Evolutionary conservation across 2,797 vertebrate species (phyloP).

Genomic region (Falco concolor): DNA sequence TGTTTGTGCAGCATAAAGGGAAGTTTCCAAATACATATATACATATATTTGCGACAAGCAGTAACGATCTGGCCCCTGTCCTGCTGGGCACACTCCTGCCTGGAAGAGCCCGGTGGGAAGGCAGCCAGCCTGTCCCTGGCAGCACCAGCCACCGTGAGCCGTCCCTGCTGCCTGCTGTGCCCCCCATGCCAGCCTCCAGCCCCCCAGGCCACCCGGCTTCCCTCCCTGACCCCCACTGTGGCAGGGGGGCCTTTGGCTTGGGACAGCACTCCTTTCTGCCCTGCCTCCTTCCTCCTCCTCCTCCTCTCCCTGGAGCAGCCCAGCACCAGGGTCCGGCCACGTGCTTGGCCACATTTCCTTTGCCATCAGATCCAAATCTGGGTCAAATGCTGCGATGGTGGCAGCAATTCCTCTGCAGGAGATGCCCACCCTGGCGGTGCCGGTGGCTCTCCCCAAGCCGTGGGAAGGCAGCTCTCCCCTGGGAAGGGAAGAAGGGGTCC

Average conservation of each 20-base stretch:
- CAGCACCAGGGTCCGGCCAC: not conserved
- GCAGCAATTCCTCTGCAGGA: not conserved
- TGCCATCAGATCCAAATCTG: not conserved
- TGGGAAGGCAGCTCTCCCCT: not conserved
- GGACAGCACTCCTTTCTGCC: not conserved
- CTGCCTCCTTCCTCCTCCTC: not conserved
- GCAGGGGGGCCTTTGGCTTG: not conserved
- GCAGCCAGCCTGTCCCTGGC: not conserved
- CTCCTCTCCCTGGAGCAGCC: not conserved
- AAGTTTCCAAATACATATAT: slow-evolving; percentile 14
- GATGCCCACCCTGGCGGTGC: not conserved
- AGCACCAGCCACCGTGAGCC: not conserved
- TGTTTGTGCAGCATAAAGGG: not conserved
- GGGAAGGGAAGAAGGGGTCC: not conserved
- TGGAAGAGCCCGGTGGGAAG: not conserved
- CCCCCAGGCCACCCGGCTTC: not conserved
- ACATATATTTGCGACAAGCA: not conserved
- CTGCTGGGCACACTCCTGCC: slow-evolving; percentile 7
- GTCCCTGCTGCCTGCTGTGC: not conserved
- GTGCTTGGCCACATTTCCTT: not conserved
- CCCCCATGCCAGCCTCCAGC: not conserved
- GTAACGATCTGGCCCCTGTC: slow-evolving; percentile 5
- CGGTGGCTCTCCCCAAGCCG: no score
- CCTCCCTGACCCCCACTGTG: rapidly evolving
- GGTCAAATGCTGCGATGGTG: not conserved